A percentile compares a stretch with the other conserved stretches of the same genome.
Evolutionary conservation across 2,888 invertebrate species (phyloP).

Genomic region (Smittia sp.): DNA sequence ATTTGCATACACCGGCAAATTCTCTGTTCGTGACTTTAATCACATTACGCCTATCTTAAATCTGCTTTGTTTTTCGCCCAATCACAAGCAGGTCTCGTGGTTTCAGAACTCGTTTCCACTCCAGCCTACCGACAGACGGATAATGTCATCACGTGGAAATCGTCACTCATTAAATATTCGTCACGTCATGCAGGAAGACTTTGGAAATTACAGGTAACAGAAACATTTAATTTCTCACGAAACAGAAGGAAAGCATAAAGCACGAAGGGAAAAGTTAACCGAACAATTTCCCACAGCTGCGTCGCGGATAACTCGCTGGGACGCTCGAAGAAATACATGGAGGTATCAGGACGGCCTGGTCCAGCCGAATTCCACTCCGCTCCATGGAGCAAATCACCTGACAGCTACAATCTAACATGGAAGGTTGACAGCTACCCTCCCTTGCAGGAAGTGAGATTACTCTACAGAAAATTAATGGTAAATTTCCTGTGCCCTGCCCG

Average conservation of each 20-base stretch:
- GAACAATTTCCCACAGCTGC: conserved; percentile 55
- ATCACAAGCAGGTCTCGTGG: conserved; percentile 61
- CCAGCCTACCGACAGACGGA: conserved; percentile 64
- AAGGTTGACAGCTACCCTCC: conserved; percentile 71
- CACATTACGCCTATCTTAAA: background rate
- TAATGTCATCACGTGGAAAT: conserved; percentile 68
- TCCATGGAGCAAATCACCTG: conserved; percentile 61
- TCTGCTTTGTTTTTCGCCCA: conserved; percentile 31
- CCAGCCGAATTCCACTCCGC: conserved; percentile 67
- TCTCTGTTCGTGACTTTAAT: conserved; percentile 12
- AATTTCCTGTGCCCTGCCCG: conserved; percentile 42
- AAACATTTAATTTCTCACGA: background rate
- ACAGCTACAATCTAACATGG: conserved; percentile 66
- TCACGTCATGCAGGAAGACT: conserved; percentile 67
- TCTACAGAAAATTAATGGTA: conserved; percentile 67
- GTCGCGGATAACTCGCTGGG: conserved; percentile 69
- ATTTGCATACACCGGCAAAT: background rate
- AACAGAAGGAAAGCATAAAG: background rate
- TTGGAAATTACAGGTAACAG: conserved; percentile 65
- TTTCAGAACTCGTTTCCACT: conserved; percentile 68
- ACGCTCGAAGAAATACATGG: conserved; percentile 66
- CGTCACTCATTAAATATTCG: conserved; percentile 65
- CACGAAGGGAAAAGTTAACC: conserved; percentile 43
- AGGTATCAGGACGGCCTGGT: conserved; percentile 68
- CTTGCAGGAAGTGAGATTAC: conserved; percentile 65